Conservation (phyloP, 2,888 invertebrate genomes). For the Octodonta nipae region DNA sequence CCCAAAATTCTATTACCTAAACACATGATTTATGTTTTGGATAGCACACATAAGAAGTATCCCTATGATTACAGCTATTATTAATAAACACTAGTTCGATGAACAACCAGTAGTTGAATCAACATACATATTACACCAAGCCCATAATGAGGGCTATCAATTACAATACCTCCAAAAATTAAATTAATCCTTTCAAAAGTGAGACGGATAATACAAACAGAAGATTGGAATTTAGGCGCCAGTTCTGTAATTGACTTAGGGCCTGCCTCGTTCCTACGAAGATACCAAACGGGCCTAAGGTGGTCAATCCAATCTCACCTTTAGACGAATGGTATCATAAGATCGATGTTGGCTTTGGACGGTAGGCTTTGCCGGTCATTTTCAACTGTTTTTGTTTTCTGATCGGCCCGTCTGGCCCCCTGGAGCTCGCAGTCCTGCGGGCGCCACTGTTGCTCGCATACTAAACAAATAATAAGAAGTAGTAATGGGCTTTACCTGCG, state of each 20-base stretch:
- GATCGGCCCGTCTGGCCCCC: constrained; percentile 15
- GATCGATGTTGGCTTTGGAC: constrained; percentile 7
- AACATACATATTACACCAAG: no score
- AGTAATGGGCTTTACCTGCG: constrained; percentile 26
- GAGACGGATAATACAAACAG: neutral
- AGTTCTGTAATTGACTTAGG: constrained; percentile 14
- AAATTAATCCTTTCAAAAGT: constrained; percentile 10
- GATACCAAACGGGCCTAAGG: constrained; percentile 5
- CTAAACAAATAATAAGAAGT: constrained; percentile 25
- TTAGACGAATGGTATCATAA: neutral
- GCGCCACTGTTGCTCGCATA: constrained; percentile 28
- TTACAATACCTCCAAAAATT: no score
- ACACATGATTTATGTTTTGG: no score
- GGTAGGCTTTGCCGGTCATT: constrained; percentile 16
- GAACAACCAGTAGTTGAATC: no score
- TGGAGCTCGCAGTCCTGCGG: constrained; percentile 27
- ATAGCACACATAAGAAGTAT: no score
- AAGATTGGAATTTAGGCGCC: constrained; percentile 17
- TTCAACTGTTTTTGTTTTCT: constrained; percentile 11
- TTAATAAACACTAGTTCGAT: no score
- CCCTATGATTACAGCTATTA: no score
- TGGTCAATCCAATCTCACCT: neutral
- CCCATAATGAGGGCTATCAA: no score
- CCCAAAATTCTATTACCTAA: no score
- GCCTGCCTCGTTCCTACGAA: constrained; percentile 5